These are phyloP conservation scores for Metellina segmentata DNA, from an alignment of 2,888 invertebrate genomes.

Conservation along the genomic window DNA sequence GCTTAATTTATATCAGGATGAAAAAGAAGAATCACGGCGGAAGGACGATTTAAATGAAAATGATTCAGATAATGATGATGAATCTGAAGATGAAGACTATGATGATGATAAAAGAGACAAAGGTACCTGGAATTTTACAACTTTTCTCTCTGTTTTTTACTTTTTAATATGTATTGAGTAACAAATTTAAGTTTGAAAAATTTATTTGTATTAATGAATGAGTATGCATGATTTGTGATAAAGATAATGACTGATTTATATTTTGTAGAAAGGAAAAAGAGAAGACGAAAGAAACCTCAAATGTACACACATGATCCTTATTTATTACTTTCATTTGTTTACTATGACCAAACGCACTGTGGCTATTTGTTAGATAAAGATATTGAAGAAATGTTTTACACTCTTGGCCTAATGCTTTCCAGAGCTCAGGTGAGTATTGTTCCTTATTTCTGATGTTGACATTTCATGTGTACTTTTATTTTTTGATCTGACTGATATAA, in stretches of 20 bases:
- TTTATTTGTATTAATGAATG: no score
- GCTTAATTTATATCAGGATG: conserved; percentile 51
- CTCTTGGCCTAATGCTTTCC: conserved; percentile 92
- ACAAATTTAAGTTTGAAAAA: no score
- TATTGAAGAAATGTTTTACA: conserved; percentile 92
- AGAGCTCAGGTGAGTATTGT: conserved; percentile 70
- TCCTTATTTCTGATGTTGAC: no score
- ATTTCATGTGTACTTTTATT: no score
- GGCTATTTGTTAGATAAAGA: conserved; percentile 90
- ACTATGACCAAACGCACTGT: conserved; percentile 95
- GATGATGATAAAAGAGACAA: conserved; percentile 79
- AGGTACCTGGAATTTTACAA: not conserved
- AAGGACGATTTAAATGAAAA: conserved; percentile 78
- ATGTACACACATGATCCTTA: conserved; percentile 88
- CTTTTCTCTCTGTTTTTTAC: no score
- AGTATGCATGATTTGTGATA: not conserved
- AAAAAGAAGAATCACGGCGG: conserved; percentile 56
- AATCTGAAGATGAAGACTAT: conserved; percentile 81
- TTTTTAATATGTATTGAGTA: no score
- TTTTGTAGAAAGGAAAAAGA: conserved; percentile 78
- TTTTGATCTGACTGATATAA: no score
- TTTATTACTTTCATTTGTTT: conserved; percentile 92
- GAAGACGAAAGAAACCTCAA: conserved; percentile 79
- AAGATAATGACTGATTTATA: no score
- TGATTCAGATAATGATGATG: conserved; percentile 81